phyloP scores from a whole-genome alignment of 2,888 invertebrate genomes.

The Gonocerus acuteangulatus region DNA sequence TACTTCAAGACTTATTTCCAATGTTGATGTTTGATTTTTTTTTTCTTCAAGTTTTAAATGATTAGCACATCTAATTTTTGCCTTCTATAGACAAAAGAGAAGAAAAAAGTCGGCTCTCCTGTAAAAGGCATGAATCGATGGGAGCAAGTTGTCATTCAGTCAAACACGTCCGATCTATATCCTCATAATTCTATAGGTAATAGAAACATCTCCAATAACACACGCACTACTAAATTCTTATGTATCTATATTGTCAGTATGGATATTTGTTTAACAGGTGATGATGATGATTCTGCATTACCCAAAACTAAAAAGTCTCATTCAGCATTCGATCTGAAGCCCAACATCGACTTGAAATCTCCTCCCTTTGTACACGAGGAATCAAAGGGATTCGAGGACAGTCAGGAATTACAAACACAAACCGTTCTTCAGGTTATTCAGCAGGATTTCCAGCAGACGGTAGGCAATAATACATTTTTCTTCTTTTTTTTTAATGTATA shows the following conservation, averaged over 20 bases:
- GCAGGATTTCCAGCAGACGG: conserved; percentile 8
- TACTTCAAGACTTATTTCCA: too few species aligned
- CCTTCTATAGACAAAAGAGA: conserved; percentile 24
- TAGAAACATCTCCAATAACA: too few species aligned
- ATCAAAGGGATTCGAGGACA: neutral
- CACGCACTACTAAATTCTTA: too few species aligned
- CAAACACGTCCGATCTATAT: neutral
- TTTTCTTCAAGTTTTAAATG: too few species aligned
- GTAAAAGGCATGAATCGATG: conserved; percentile 15
- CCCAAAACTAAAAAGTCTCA: conserved; percentile 29
- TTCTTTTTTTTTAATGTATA: too few species aligned
- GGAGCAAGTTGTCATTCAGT: conserved; percentile 8
- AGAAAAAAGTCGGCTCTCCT: conserved; percentile 23
- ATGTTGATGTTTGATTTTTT: too few species aligned
- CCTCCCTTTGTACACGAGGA: neutral
- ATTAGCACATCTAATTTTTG: too few species aligned
- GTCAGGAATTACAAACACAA: neutral
- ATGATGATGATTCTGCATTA: conserved; percentile 24
- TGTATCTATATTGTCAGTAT: too few species aligned
- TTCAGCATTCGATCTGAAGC: conserved; percentile 32
- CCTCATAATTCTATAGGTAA: neutral
- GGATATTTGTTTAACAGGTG: too few species aligned
- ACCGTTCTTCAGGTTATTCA: neutral
- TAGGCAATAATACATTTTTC: too few species aligned
- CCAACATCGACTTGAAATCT: conserved; percentile 23